These are phyloP conservation scores for Hirundichthys speculiger DNA, from an alignment of 2,113 vertebrate genomes.

Conservation along the genomic window DNA sequence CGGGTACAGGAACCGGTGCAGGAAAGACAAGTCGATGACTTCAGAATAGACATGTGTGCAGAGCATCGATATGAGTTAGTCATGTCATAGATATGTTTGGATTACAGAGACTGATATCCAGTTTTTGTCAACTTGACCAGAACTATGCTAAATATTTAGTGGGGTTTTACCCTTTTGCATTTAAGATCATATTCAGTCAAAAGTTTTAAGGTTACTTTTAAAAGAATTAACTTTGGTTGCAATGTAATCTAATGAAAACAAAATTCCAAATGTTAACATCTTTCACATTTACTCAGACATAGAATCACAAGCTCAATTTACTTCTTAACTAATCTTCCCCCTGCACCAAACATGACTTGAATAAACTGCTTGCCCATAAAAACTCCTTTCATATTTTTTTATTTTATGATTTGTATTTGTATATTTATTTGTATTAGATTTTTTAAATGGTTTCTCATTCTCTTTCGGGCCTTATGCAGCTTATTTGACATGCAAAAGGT, in stretches of 20 bases:
- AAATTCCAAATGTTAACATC: too few species aligned
- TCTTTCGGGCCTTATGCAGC: too few species aligned
- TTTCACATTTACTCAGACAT: too few species aligned
- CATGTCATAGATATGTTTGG: slow-evolving; percentile 66
- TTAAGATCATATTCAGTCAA: background rate
- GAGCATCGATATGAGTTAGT: slow-evolving; percentile 39
- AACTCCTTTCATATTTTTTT: too few species aligned
- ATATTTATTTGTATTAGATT: too few species aligned
- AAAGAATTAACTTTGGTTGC: background rate
- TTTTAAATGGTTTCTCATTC: too few species aligned
- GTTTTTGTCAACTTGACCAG: slow-evolving; percentile 27
- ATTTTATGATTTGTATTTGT: too few species aligned
- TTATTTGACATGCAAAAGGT: too few species aligned
- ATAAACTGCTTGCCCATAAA: too few species aligned
- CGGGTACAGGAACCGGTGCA: slow-evolving; percentile 73
- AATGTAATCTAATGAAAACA: background rate
- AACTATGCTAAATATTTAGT: slow-evolving; percentile 31
- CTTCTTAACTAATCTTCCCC: too few species aligned
- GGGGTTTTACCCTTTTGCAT: background rate
- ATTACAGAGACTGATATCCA: slow-evolving; percentile 39
- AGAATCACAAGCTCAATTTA: too few species aligned
- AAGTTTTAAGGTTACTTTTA: background rate
- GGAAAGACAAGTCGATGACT: slow-evolving; percentile 70
- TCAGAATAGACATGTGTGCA: slow-evolving; percentile 62
- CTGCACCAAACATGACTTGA: too few species aligned